Evolutionary conservation across 2,888 invertebrate genomes (phyloP), one percentile per base, ranked within the genome.

Genomic region (Andrena camellia): DNA sequence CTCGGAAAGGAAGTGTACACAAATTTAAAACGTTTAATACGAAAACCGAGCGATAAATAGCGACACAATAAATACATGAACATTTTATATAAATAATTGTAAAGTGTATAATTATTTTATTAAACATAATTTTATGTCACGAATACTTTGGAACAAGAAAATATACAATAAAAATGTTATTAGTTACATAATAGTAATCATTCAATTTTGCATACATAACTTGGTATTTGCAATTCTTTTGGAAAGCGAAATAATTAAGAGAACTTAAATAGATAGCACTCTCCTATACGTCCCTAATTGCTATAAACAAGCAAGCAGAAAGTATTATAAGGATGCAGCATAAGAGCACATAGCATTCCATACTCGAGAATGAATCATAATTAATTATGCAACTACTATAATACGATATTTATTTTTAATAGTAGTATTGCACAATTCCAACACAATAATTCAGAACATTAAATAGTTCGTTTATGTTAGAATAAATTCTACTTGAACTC

Each of bases 271-370:
- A 72, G 17, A 69, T 57, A 17, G 48, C 60, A 48, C 20, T 71
- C 10, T 80, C 71, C 13, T 17, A 52, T 64, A n/a, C 59, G 50
- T 52, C 31, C 73, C 48, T 69, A 57, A 72, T 52, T 63, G 63
- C 10, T 73, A 26, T 80, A 83, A n/a, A 70, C 29, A 83, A 83
- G 81, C 81, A 83, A 76, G 83, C 83, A 73, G 35, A 54, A 81
- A 83, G 54, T 81, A 81, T 54, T 82, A 71, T 81, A 68, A 62
- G 48, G 62, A 83, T 81, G 82, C 82, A 77, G 68, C 76, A 81
- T 59, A 48, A 57, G 72, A 78, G 76, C 76, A 70, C 35, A 69
- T 69, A 78, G 73, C 78, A 74, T 71, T 81, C 67, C 69, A 33
- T 33, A 77, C n/a, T 81, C 48, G n/a, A 66, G 79, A 62, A 80